phyloP scores from a whole-genome alignment of 2,888 invertebrate genomes.

The Limnephilus auricula region DNA sequence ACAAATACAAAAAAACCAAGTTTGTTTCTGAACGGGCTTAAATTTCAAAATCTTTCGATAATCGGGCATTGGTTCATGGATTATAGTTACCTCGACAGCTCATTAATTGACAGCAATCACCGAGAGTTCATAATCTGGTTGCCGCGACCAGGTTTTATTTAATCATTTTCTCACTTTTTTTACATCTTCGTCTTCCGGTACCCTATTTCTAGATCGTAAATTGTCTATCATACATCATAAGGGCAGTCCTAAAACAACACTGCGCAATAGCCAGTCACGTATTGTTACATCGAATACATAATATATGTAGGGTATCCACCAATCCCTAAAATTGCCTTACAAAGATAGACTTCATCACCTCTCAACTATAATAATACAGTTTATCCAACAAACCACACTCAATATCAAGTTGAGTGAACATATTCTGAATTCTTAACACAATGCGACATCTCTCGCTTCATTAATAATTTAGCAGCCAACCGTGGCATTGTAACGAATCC shows the following conservation, averaged over 20 bases:
- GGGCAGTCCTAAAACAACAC: too few species aligned
- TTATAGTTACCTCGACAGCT: too few species aligned
- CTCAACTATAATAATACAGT: not conserved
- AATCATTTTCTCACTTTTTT: not conserved
- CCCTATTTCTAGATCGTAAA: too few species aligned
- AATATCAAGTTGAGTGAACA: not conserved
- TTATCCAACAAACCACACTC: not conserved
- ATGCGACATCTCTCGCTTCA: not conserved
- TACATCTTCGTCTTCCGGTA: too few species aligned
- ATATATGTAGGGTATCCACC: too few species aligned
- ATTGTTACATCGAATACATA: too few species aligned
- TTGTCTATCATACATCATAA: too few species aligned
- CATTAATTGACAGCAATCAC: not conserved
- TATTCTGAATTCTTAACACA: not conserved
- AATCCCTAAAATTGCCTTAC: not conserved
- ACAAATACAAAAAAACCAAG: too few species aligned
- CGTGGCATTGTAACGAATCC: not conserved
- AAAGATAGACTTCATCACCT: not conserved
- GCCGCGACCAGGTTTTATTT: not conserved
- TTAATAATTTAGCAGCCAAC: not conserved
- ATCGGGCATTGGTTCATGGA: too few species aligned
- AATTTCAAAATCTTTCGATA: too few species aligned
- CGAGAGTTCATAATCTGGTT: not conserved
- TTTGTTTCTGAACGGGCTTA: too few species aligned
- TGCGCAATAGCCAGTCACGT: too few species aligned